Conservation (phyloP, 2,888 invertebrate genomes). For the Andrena flavipes region DNA sequence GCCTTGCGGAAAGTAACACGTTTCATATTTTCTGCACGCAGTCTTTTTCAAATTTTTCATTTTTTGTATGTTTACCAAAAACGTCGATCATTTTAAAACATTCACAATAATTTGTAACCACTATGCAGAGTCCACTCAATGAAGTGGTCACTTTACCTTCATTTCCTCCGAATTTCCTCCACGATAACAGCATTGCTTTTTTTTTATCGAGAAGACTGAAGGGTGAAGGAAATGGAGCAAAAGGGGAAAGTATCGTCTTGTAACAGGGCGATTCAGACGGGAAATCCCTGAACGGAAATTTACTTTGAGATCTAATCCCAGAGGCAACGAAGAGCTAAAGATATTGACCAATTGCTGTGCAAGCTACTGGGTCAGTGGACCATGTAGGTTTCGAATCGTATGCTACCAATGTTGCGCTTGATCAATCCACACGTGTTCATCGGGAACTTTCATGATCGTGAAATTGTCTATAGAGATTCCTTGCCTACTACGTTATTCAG, state of each 20-base stretch:
- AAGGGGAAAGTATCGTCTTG: constrained; percentile 11
- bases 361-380: constrained; percentile 39
- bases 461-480: constrained; percentile 46
- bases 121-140: too few relatives aligned
- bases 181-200: neutral
- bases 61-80: neutral
- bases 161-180: constrained; percentile 12
- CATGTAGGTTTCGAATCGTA: neutral
- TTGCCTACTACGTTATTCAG: constrained; percentile 27
- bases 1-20: too few relatives aligned
- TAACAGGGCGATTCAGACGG: constrained; percentile 41
- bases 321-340: constrained; percentile 38
- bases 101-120: neutral
- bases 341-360: constrained; percentile 47
- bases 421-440: constrained; percentile 39
- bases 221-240: neutral
- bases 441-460: constrained; percentile 35
- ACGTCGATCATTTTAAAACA: neutral
- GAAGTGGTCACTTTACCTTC: neutral
- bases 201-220: neutral
- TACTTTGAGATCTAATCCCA: constrained; percentile 48
- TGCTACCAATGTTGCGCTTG: constrained; percentile 26
- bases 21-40: too few relatives aligned
- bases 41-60: neutral
- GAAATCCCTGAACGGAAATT: constrained; percentile 52